These are phyloP conservation scores for Taenaris catops DNA, from an alignment of 2,888 invertebrate genomes.

Conservation along the genomic window DNA sequence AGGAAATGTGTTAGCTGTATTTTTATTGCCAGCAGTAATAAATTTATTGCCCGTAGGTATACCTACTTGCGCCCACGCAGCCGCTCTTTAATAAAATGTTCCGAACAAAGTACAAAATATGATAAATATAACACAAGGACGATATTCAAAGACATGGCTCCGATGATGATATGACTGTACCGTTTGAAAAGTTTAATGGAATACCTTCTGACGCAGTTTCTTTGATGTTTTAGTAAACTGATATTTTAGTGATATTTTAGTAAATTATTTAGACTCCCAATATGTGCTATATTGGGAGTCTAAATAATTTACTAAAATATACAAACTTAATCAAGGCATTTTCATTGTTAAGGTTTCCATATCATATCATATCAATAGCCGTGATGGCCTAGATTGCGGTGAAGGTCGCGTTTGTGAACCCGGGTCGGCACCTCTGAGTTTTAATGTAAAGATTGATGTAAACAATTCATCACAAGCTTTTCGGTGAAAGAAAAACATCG, in stretches of 20 bases:
- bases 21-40: conserved; percentile 68
- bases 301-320: too few species aligned
- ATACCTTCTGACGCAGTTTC: not conserved
- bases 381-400: too few species aligned
- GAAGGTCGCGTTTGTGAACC: too few species aligned
- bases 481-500: too few species aligned
- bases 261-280: too few species aligned
- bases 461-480: too few species aligned
- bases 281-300: too few species aligned
- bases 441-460: too few species aligned
- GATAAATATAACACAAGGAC: conserved; percentile 49
- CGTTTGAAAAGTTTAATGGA: not conserved
- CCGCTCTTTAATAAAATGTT: conserved; percentile 51
- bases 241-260: not conserved
- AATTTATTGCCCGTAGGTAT: conserved; percentile 67
- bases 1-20: conserved; percentile 72
- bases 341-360: too few species aligned
- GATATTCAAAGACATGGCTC: conserved; percentile 26
- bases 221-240: not conserved
- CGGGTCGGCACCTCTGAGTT: too few species aligned
- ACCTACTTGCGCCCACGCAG: conserved; percentile 59
- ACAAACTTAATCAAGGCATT: too few species aligned
- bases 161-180: conserved; percentile 1
- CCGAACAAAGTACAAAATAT: conserved; percentile 44
- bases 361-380: too few species aligned